Percentiles rank a stretch among this genome's conserved stretches.
phyloP scores from a whole-genome alignment of 2,113 vertebrate genomes.

The Lathamus discolor region DNA sequence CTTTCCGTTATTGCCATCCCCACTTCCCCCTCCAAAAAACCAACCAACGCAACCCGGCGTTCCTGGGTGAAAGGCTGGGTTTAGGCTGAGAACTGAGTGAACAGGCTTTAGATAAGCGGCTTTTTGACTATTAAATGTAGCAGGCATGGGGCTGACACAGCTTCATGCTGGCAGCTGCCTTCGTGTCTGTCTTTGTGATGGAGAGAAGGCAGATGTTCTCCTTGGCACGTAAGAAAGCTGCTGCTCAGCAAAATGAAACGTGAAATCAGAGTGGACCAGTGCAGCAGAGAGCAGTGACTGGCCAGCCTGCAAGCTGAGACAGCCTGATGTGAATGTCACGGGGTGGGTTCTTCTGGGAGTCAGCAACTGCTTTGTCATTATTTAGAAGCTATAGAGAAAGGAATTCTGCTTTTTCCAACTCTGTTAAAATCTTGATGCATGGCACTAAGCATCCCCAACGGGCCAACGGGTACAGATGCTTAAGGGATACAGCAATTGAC shows the following conservation, averaged over 20 bases:
- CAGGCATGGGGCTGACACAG: not conserved
- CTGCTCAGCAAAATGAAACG: not conserved
- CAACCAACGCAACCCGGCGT: not conserved
- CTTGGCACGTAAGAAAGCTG: conserved; percentile 3
- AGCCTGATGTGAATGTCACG: not conserved
- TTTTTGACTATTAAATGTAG: not conserved
- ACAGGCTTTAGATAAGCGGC: not conserved
- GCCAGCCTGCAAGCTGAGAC: not conserved
- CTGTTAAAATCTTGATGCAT: not conserved
- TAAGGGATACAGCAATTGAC: not conserved
- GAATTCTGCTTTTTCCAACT: not conserved
- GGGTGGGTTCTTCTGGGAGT: not conserved
- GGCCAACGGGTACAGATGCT: not conserved
- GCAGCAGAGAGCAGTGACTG: not conserved
- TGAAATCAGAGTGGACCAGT: not conserved
- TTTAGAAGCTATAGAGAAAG: not conserved
- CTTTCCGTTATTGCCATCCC: not conserved
- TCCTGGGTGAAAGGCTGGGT: not conserved
- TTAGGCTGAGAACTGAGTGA: not conserved
- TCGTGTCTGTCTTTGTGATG: not conserved
- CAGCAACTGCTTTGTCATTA: not conserved
- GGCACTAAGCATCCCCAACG: not conserved
- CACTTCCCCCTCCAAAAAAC: not conserved
- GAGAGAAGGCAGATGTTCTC: conserved; percentile 39
- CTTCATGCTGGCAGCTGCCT: not conserved